Evolutionary conservation across 2,888 invertebrate species (phyloP), one percentile per base, ranked within the genome.

Genomic region (Chrysolina americana): DNA sequence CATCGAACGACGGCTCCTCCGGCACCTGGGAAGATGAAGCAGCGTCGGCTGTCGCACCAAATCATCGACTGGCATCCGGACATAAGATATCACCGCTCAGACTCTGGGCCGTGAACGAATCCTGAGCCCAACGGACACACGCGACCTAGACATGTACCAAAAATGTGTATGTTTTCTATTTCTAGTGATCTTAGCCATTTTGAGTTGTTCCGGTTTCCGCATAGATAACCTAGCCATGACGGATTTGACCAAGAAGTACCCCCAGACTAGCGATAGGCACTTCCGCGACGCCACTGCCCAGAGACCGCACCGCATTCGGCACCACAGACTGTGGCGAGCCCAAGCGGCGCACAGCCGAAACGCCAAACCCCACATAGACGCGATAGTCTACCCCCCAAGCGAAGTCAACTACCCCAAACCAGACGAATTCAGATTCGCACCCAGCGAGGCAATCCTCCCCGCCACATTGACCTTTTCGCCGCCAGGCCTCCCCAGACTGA

Each of bases 111-210:
- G 83, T 85, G 83, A 84, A 81, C 71, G 75, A 74, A 66, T 76
- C 80, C 69, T 76, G 75, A 75, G n/a, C 48, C 50, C 23, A 62
- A 75, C 66, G 69, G 74, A 71, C 41, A 63, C 75, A 70, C 71
- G 64, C 53, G 41, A 66, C 21, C 53, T 19, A 87, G 87, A 87
- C 87, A 88, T 88, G 87, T 86, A 85, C 87, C 87, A 85, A 86
- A 87, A 86, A 88, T 88, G 88, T 86, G 86, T 87, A 86, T 88
- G 87, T 87, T 86, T 88, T 85, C 80, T 88, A 85, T 87, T 87
- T 81, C 86, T 88, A 86, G 86, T 87, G 86, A 84, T 88, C 82
- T 85, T 88, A 86, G 85, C 87, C 78, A 83, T 87, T 84, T 85
- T 87, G 81, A 87, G 87, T 87, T 88, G 88, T 86, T 87, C 87